Base-by-base conservation (phyloP, 2,113 vertebrate genomes). In the Ornithorhynchus anatinus region DNA sequence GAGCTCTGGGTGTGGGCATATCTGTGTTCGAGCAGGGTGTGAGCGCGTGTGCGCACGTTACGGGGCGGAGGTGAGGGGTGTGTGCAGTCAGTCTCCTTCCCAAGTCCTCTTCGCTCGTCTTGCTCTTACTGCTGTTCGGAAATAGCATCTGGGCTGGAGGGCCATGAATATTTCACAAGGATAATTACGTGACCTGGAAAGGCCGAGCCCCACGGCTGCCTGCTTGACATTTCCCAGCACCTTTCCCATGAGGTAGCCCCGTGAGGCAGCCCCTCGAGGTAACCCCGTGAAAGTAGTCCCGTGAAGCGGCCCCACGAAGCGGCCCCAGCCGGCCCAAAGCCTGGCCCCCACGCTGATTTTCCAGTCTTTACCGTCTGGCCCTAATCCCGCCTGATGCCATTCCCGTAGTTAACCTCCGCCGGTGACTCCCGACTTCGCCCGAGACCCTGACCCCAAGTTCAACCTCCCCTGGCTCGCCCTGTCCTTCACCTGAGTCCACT, bases 121-220 rank as follows among this genome's bases (percentile, higher is more conserved):
- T 31, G 70, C 75, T 53, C 50, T 61, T 16, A 27, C 66, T 1
- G 3, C 70, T 72, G 82, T 75, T 78, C 87, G 63, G 86, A 86
- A 90, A 90, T 85, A 87, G 79, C 67, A 72, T 81, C 74, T 59
- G 69, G 76, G 63, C 84, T 6, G 19, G 82, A 77, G 69, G 81
- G 48, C 72, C 89, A 91, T 93, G 90, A 91, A 89, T 91, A 89
- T 92, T 91, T 91, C 87, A 91, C 72, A 54, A 87, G 37, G 70
- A 44, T 86, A 88, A 85, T 89, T 89, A 75, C n/a, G 76, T 89
- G 91, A 90, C 89, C 88, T 89, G 92, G 88, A 91, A 89, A 84
- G 81, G 68, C 79, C 62, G 47, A 67, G 71, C 62, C 56, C 7
- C n/a, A n/a, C n/a, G n/a, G n/a, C n/a, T n/a, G n/a, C n/a, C 70